Base-by-base conservation (phyloP, 1,140 invertebrate genomes). In the Leptinotarsa texana region DNA sequence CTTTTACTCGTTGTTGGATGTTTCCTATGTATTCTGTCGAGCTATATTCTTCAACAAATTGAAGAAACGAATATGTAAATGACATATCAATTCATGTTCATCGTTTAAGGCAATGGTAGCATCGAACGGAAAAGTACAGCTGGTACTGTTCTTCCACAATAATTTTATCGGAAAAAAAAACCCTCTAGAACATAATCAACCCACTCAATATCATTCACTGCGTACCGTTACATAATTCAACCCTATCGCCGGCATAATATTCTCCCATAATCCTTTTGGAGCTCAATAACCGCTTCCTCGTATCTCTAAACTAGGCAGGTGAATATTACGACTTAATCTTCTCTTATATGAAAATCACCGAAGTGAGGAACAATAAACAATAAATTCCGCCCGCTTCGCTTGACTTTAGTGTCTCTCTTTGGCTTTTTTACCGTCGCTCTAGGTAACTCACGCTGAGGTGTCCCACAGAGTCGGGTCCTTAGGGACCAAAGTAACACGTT, bases 271-370 rank as follows among this genome's bases (percentile, higher is more conserved):
- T 65, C 63, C 24, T 21, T 17, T 24, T 22, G 21, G 21, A 65
- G 21, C 21, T 65, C 21, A 65, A 21, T 65, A 65, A 65, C 24
- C 63, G 21, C 63, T 13, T 65, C 24, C 24, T 27, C 63, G 21
- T 65, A 65, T 65, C 24, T 65, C 11, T 27, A 24, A 24, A 65
- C 63, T 27, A 24, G 24, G 63, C 21, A 21, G 24, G 63, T 21
- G 21, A 27, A 65, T 65, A 65, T 65, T 65, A 65, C 63, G 24
- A 27, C 63, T 65, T 27, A 65, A 65, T 65, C 63, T 65, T 65
- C 63, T 24, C 51, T 57, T 57, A 18, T 65, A 65, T 24, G 63
- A 65, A 65, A 65, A 21, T 27, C 21, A 65, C 63, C 63, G n/a
- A 65, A 65, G 21, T 65, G 63, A 24, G 13, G 17, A 65, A 65